Conservation (phyloP, 2,797 vertebrate species). For the Siniperca undulata region DNA sequence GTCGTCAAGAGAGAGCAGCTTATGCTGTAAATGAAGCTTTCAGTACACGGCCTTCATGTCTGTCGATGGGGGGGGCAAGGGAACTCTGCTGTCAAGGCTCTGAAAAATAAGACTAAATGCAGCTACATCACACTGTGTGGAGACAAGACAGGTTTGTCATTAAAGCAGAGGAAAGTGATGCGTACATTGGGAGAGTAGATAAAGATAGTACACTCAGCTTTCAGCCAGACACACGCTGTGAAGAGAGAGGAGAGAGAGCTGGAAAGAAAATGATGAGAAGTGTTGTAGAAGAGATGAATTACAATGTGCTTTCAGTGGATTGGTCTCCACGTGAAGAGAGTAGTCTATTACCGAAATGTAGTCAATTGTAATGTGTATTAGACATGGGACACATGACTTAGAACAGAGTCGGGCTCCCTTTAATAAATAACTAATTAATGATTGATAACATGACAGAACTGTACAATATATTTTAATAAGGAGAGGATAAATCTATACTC, state of each 20-base stretch:
- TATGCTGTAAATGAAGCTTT: slow-evolving; percentile 61
- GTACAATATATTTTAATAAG: slow-evolving; percentile 9
- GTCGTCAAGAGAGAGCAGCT: slow-evolving; percentile 51
- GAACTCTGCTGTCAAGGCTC: slow-evolving; percentile 36
- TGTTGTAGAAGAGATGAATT: slow-evolving; percentile 45
- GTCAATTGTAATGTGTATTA: slow-evolving; percentile 16
- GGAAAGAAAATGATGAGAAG: slow-evolving; percentile 35
- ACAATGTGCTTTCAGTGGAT: slow-evolving; percentile 26
- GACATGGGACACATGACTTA: background rate
- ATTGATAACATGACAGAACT: background rate
- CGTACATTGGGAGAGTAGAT: slow-evolving; percentile 47
- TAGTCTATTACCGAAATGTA: slow-evolving; percentile 20
- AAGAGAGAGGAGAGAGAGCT: slow-evolving; percentile 7
- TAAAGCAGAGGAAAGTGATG: slow-evolving; percentile 45
- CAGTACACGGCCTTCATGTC: slow-evolving; percentile 33
- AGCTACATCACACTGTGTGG: slow-evolving; percentile 39
- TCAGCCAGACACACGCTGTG: slow-evolving; percentile 50
- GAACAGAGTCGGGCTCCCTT: background rate
- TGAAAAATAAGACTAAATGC: slow-evolving; percentile 51
- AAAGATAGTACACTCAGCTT: slow-evolving; percentile 50
- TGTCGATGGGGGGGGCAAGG: background rate
- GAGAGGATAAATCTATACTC: background rate
- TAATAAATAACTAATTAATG: slow-evolving; percentile 13
- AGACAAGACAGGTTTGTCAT: slow-evolving; percentile 52
- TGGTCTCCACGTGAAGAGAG: slow-evolving; percentile 9